phyloP scores from a whole-genome alignment of 2,888 invertebrate genomes.

The Drosophila demipolita region DNA sequence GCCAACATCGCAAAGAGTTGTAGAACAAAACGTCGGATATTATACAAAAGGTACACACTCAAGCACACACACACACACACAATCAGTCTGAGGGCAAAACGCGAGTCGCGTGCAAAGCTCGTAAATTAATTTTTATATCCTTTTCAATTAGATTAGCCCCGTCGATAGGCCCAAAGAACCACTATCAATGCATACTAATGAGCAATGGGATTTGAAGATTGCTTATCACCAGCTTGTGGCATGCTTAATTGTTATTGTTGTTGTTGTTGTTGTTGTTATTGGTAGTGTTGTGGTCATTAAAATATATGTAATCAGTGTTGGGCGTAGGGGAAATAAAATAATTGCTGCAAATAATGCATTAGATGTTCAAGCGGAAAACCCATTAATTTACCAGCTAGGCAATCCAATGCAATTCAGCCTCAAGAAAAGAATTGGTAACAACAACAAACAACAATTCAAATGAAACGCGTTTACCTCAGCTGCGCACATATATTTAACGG shows the following conservation, averaged over 20 bases:
- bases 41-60: slow-evolving; percentile 17
- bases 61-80: background rate
- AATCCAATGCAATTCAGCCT: background rate
- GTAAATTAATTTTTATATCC: slow-evolving; percentile 71
- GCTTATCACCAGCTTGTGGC: slow-evolving; percentile 27
- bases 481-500: slow-evolving; percentile 25
- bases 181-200: slow-evolving; percentile 57
- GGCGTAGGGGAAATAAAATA: background rate
- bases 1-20: background rate
- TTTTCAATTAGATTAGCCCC: slow-evolving; percentile 56
- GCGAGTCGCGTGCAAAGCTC: slow-evolving; percentile 51
- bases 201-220: slow-evolving; percentile 22
- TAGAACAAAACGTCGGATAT: slow-evolving; percentile 6
- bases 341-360: slow-evolving; percentile 24
- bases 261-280: background rate
- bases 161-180: slow-evolving; percentile 24
- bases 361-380: slow-evolving; percentile 22
- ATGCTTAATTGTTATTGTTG: slow-evolving; percentile 17
- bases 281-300: slow-evolving; percentile 22
- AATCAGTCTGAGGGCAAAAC: background rate
- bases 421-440: slow-evolving; percentile 4
- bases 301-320: slow-evolving; percentile 28
- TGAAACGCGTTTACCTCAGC: slow-evolving; percentile 38
- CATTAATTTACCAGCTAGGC: slow-evolving; percentile 21
- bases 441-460: slow-evolving; percentile 12